Evolutionary conservation across 2,888 invertebrate species (phyloP), one percentile per base, ranked within the genome.

Genomic region (Zootermopsis nevadensis): DNA sequence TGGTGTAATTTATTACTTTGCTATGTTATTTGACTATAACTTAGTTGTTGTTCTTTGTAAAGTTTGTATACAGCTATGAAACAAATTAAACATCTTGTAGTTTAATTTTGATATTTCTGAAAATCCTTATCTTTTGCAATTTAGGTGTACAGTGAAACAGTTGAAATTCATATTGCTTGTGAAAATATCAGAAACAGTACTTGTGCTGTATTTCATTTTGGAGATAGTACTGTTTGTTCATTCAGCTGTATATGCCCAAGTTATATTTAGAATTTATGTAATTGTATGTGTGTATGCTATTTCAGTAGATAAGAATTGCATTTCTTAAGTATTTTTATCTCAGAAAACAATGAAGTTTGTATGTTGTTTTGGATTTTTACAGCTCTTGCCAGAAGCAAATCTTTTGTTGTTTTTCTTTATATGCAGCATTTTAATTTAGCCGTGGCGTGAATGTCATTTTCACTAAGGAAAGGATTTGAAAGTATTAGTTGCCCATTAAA

Each of bases 121-220:
- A 19, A 48, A 15, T 19, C 48, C 48, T 19, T 48, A 1, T 38
- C 4, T 10, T 38, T 0, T 48, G 48, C 48, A 48, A 48, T 12
- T 48, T 19, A 15, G 48, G 19, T 48, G 19, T 19, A 48, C 1
- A 48, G 48, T 3, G 15, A 15, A 48, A 48, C 3, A 15, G 15
- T 48, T 19, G 15, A 42, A 3, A 15, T 15, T 48, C 19, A 19
- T 12, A 4, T 27, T 60, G 60, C 60, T 27, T 60, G 15, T n/a
- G n/a, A 27, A 60, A 3, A 60, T 27, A 10, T n/a, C n/a, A 7
- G 27, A 60, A 60, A 27, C 60, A 60, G 60, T 60, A 60, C 27
- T 60, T 60, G n/a, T 60, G n/a, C n/a, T 60, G n/a, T 27, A 33
- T 69, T 69, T 31, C 69, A 69, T 69, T 31, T 31, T 69, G 69